Base-by-base conservation (phyloP, 2,888 invertebrate genomes). In the Enchytraeus crypticus region DNA sequence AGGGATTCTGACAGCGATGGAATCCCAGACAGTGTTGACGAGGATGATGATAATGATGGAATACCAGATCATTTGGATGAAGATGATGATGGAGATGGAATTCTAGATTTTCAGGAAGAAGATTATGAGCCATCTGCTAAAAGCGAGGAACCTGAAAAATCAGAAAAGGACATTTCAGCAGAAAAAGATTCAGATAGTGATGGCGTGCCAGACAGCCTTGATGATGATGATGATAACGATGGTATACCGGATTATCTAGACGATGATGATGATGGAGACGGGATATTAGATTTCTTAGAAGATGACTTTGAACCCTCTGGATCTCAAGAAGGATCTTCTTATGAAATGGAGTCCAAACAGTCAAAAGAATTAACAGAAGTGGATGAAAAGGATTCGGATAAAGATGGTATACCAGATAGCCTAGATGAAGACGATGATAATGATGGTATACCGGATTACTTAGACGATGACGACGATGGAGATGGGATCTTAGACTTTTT, bases 101-200 rank as follows among this genome's bases (percentile, higher is more conserved):
- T 72, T n/a, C 71, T 71, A 33, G 66, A 66, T 34, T 49, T 43
- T 27, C 21, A 60, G 32, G 64, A 59, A 34, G 65, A 67, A 26
- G 53, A 60, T 59, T 73, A 74, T 65, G 74, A 74, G n/a, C 72
- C 74, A 46, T 73, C 75, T 18, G 73, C 73, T 63, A 57, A 71
- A 47, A n/a, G 29, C 21, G 63, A 59, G 29, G 26, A 57, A 26
- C 68, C 70, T 51, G 66, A 38, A 32, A 23, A 14, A 51, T 34
- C 65, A 14, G 72, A 73, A 38, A 62, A 70, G 30, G 56, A 27
- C 53, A 63, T 64, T 45, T 14, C 53, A 21, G 43, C 55, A 4
- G 43, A 60, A 8, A 38, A 61, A 29, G 53, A 57, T 14, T 11
- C 46, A 18, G 59, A 62, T 30, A 32, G 23, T 18, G 62, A 62